phyloP scores from a whole-genome alignment of 2,888 invertebrate genomes.

The Pachydiplax longipennis region DNA sequence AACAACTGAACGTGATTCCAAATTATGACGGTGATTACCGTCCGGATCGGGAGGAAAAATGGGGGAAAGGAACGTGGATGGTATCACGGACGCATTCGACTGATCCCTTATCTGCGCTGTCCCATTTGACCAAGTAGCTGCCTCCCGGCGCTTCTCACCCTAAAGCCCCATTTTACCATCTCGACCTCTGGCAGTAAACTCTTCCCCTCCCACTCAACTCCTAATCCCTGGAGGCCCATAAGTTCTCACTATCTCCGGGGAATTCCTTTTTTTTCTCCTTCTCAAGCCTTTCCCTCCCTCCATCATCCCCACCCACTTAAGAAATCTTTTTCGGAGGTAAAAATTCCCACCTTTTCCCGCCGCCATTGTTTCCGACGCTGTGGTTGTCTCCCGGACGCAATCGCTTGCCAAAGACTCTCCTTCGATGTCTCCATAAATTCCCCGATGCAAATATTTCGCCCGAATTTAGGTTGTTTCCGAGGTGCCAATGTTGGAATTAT shows the following conservation, averaged over 20 bases:
- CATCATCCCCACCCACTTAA: neutral
- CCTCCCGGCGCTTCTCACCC: neutral
- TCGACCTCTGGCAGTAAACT: neutral
- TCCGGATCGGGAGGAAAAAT: neutral
- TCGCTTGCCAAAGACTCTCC: no score
- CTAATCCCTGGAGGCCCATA: neutral
- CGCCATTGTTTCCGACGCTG: neutral
- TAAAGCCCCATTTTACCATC: neutral
- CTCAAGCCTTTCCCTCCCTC: neutral
- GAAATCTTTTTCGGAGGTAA: neutral
- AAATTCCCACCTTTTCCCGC: neutral
- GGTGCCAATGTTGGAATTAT: no score
- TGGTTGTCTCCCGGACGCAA: neutral
- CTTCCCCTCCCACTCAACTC: neutral
- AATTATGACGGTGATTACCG: neutral
- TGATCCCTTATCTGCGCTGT: neutral
- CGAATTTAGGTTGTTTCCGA: no score
- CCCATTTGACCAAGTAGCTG: neutral
- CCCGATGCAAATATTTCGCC: no score
- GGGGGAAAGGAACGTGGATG: neutral
- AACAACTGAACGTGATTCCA: neutral
- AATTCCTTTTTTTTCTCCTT: neutral
- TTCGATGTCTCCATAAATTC: no score
- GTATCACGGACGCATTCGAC: neutral
- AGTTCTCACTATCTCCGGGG: slow-evolving; percentile 41